Base-by-base conservation (phyloP, 2,113 vertebrate genomes). In the Brachionichthys hirsutus region DNA sequence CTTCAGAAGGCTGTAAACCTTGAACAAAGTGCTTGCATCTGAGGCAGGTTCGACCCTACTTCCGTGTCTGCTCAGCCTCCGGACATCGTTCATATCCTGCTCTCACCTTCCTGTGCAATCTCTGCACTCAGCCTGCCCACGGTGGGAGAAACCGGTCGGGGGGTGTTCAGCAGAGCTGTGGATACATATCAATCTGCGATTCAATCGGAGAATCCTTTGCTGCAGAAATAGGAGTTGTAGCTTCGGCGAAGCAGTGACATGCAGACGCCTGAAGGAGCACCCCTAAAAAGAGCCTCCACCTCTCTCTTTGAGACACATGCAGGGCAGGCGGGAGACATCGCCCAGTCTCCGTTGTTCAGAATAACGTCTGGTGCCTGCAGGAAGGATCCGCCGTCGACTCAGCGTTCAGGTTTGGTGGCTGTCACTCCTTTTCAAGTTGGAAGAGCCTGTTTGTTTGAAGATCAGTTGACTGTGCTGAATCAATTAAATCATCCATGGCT, bases 401-500 rank as follows among this genome's bases (percentile, higher is more conserved):
- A 78, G 83, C 73, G 78, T 85, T 87, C 73, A 83, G 73, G 82
- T 81, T 84, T 80, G 57, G 54, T 83, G 73, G 65, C 77, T 85
- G 76, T 85, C 82, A 83, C 79, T 88, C 75, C 71, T 82, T 75
- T 85, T 84, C 62, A 58, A 79, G 85, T 79, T 68, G 44, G 65
- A 79, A 78, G 80, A 79, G 80, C 80, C 71, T 86, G 81, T 84
- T 86, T 86, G 82, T 89, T 86, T 83, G 82, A 89, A 82, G 87
- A 87, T 86, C 83, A 82, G 80, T 81, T 86, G 80, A 86, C 81
- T 88, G 83, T 85, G 83, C 58, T 77, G 71, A 88, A 88, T 88
- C 85, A 89, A 89, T 87, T 84, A 84, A 85, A 71, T 77, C 83
- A 81, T 82, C 87, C 85, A 75, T 80, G 70, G 72, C 67, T 89